Base-by-base conservation (phyloP, 2,797 vertebrate species). In the Microctenopoma stevenorrisi region DNA sequence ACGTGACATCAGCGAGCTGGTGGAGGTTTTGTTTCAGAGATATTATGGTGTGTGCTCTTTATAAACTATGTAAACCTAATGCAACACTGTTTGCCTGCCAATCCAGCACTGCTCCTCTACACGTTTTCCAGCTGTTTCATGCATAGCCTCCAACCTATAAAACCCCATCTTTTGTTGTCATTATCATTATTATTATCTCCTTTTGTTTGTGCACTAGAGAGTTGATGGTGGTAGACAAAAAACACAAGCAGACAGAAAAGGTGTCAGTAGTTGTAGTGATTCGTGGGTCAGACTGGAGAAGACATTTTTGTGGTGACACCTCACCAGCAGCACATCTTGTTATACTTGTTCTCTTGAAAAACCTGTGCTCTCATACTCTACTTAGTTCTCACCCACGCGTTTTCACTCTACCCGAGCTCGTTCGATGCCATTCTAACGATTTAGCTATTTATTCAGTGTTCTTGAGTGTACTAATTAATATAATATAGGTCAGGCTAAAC, bases 11-110 rank as follows among this genome's bases (percentile, higher is more conserved):
- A 57, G 63, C 33, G 72, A 68, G 51, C 42, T 13, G 7, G 1
- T 26, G 18, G 18, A 70, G 46, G 35, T 46, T 79, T 82, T 68
- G 42, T 71, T 72, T 66, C 42, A 40, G 26, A 15, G 46, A 68
- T 57, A 8, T 71, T 13, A 22, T 56, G 49, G 49, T 55, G 11
- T 42, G 37, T 42, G 10, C 55, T 22, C 35, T 16, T 22, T 53
- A 59, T 52, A 57, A 65, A 66, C 76, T 22, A 64, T 38, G 28
- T 48, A 63, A 64, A 11, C 65, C 6, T 74, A 64, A 11, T 69
- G 6, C 73, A 12, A 63, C 63, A 28, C 56, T 38, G 59, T 58
- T 33, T 37, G 7, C 14, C 18, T 37, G 37, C 69, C 28, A 16
- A 57, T 67, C 28, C 37, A 63, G 51, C 47, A 18, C 28, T 15